phyloP scores from a whole-genome alignment of 2,888 invertebrate species.

The Acleris sparsana region DNA sequence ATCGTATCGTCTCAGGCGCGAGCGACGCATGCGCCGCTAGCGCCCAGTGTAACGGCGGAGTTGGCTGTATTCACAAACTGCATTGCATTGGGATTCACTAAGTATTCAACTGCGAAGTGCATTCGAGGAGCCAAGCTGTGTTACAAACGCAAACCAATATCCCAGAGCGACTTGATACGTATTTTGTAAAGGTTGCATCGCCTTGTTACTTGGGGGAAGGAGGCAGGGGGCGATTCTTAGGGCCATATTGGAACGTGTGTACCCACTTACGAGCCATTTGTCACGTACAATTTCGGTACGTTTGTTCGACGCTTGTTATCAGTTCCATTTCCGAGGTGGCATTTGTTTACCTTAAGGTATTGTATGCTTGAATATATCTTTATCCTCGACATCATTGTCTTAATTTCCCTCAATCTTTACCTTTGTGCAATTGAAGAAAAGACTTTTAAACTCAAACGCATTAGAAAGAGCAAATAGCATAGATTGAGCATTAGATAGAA shows the following conservation, averaged over 20 bases:
- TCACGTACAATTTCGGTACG: neutral
- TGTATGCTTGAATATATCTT: too few relatives aligned
- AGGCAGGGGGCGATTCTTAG: slow-evolving; percentile 3
- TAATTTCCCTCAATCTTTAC: too few relatives aligned
- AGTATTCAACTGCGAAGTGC: slow-evolving; percentile 51
- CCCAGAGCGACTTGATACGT: slow-evolving; percentile 54
- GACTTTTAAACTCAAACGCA: too few relatives aligned
- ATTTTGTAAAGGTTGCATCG: slow-evolving; percentile 56
- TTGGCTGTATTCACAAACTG: slow-evolving; percentile 48
- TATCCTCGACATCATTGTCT: too few relatives aligned
- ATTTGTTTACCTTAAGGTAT: too few relatives aligned
- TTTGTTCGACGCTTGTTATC: too few relatives aligned
- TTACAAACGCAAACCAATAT: slow-evolving; percentile 48
- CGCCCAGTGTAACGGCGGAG: slow-evolving; percentile 31
- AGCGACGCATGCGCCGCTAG: slow-evolving; percentile 38
- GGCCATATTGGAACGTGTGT: slow-evolving; percentile 11
- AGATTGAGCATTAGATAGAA: too few relatives aligned
- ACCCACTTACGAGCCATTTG: neutral
- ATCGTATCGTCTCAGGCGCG: slow-evolving; percentile 40
- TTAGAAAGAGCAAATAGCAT: too few relatives aligned
- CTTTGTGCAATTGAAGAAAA: too few relatives aligned
- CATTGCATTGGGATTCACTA: slow-evolving; percentile 43
- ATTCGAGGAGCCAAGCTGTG: slow-evolving; percentile 47
- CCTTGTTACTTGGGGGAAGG: slow-evolving; percentile 8
- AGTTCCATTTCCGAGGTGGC: too few relatives aligned